A percentile compares a stretch with the other conserved stretches of the same genome.
phyloP scores from a whole-genome alignment of 37 sponge, comb jelly and placozoan genomes.

The Spongia lamella region DNA sequence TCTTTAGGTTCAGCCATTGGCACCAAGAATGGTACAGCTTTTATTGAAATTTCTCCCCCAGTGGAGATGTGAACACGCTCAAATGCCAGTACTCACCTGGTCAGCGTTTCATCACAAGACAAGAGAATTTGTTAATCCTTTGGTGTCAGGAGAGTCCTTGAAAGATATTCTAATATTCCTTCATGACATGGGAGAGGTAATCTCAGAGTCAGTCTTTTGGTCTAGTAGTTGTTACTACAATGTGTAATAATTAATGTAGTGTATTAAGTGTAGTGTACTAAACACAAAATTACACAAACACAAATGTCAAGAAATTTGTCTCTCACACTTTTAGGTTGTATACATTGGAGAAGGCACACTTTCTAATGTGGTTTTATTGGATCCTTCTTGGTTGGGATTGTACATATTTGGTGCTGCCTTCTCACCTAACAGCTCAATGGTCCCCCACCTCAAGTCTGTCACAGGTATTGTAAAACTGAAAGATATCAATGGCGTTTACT shows the following conservation, averaged over 20 bases:
- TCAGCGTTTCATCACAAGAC: conserved; percentile 45
- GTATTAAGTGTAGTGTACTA: no score
- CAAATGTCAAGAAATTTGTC: no score
- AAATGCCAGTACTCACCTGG: conserved; percentile 81
- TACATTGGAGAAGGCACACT: conserved; percentile 56
- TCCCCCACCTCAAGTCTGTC: conserved; percentile 63
- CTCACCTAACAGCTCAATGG: conserved; percentile 63
- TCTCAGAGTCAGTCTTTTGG: background rate
- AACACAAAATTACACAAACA: no score
- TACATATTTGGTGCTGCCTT: conserved; percentile 80
- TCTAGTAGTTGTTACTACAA: no score
- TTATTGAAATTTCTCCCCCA: conserved; percentile 39
- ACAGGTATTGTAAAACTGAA: conserved; percentile 67
- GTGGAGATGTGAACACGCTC: conserved; percentile 61
- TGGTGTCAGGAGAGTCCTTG: conserved; percentile 65
- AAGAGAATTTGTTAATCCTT: conserved; percentile 65
- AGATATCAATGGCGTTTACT: conserved; percentile 63
- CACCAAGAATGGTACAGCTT: conserved; percentile 44
- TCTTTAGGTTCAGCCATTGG: conserved; percentile 38
- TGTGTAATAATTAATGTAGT: no score
- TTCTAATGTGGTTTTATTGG: conserved; percentile 69
- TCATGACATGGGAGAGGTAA: conserved; percentile 84
- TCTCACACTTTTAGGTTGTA: conserved; percentile 45
- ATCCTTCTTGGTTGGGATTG: conserved; percentile 76
- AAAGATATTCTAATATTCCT: conserved; percentile 36